Conservation (phyloP, 2,888 invertebrate genomes). For the Trisateles emortualis region DNA sequence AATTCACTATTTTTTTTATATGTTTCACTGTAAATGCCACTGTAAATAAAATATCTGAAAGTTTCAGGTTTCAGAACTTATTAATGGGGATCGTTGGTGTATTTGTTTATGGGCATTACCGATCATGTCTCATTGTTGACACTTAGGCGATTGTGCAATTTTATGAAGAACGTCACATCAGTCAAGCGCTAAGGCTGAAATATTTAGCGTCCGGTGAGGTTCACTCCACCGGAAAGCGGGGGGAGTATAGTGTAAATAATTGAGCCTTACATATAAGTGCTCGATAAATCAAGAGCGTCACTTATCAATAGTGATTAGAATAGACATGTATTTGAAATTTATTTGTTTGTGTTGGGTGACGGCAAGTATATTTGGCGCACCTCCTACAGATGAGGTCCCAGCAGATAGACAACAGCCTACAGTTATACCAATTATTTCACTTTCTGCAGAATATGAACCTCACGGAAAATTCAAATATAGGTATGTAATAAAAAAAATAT, state of each 20-base stretch:
- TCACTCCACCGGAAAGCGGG: slow-evolving; percentile 77
- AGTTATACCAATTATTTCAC: slow-evolving; percentile 82
- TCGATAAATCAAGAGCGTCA: slow-evolving; percentile 79
- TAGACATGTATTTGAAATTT: slow-evolving; percentile 69
- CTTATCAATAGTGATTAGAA: slow-evolving; percentile 71
- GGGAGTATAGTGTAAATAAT: slow-evolving; percentile 85
- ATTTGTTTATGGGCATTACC: slow-evolving; percentile 67
- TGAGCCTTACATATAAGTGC: slow-evolving; percentile 83
- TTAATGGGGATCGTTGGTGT: slow-evolving; percentile 28
- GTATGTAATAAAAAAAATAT: slow-evolving; percentile 50
- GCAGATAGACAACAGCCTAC: slow-evolving; percentile 70
- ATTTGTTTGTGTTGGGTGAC: slow-evolving; percentile 58
- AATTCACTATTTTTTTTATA: too few species aligned
- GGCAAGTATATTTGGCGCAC: slow-evolving; percentile 61
- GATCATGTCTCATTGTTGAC: slow-evolving; percentile 80
- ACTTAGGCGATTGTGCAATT: slow-evolving; percentile 82
- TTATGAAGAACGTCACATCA: slow-evolving; percentile 81
- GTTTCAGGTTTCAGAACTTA: too few species aligned
- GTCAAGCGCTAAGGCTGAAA: slow-evolving; percentile 84
- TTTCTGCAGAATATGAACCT: slow-evolving; percentile 81
- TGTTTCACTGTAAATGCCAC: too few species aligned
- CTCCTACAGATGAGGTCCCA: slow-evolving; percentile 63
- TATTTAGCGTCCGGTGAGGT: slow-evolving; percentile 82
- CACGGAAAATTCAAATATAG: slow-evolving; percentile 86
- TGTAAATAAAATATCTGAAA: not conserved